Conservation (phyloP, 2,888 invertebrate genomes). For the Parochlus steinenii region DNA sequence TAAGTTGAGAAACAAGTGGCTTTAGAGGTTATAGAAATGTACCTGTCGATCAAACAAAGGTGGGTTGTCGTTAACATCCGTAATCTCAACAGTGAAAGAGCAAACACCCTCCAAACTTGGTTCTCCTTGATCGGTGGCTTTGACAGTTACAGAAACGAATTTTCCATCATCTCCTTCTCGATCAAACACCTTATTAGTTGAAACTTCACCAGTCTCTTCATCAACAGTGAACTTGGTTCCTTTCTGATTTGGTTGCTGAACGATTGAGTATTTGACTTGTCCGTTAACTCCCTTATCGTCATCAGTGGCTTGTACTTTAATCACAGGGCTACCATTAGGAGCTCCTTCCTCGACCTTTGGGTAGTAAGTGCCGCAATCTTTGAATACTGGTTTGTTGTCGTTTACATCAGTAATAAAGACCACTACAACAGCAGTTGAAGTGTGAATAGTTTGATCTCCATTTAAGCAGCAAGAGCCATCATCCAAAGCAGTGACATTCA, state of each 20-base stretch:
- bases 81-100: slow-evolving; percentile 94
- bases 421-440: slow-evolving; percentile 86
- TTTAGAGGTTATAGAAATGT: slow-evolving; percentile 16
- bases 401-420: slow-evolving; percentile 96
- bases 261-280: slow-evolving; percentile 93
- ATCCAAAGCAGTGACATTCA: slow-evolving; percentile 94
- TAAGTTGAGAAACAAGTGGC: slow-evolving; percentile 7
- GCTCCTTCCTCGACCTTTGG: slow-evolving; percentile 92
- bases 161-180: slow-evolving; percentile 93
- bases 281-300: slow-evolving; percentile 93
- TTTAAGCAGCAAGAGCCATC: slow-evolving; percentile 94
- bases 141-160: slow-evolving; percentile 90
- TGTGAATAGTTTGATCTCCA: slow-evolving; percentile 73
- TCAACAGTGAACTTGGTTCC: slow-evolving; percentile 92
- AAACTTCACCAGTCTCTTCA: slow-evolving; percentile 87
- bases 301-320: slow-evolving; percentile 86
- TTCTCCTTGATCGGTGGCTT: slow-evolving; percentile 97
- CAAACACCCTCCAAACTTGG: slow-evolving; percentile 95
- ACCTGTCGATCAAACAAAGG: slow-evolving; percentile 91
- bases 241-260: slow-evolving; percentile 87
- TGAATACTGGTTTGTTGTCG: slow-evolving; percentile 91
- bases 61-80: slow-evolving; percentile 95
- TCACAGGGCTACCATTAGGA: slow-evolving; percentile 82
- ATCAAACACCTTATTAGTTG: slow-evolving; percentile 91
- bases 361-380: slow-evolving; percentile 82